These are phyloP conservation scores for Grapholita molesta DNA, from an alignment of 1,140 invertebrate species.

Conservation along the genomic window DNA sequence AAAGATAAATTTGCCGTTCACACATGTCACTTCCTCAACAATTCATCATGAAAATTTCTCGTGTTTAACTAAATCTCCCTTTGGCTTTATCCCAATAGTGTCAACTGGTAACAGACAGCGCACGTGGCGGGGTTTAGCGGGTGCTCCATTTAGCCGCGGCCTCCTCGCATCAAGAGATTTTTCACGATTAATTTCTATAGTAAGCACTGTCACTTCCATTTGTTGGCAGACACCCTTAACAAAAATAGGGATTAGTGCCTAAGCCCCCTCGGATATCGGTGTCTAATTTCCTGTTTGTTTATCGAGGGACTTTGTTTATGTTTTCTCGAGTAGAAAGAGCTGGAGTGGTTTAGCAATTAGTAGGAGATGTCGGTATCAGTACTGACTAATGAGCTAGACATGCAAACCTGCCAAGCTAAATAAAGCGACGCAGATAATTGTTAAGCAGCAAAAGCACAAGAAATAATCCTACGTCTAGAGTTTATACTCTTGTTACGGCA, in stretches of 20 bases:
- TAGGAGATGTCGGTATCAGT: background rate
- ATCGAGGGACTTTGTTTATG: slow-evolving; percentile 27
- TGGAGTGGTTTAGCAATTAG: background rate
- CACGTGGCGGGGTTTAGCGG: slow-evolving; percentile 64
- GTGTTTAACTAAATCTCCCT: slow-evolving; percentile 48
- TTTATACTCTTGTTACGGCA: slow-evolving; percentile 2
- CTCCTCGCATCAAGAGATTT: slow-evolving; percentile 51
- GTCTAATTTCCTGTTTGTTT: slow-evolving; percentile 58
- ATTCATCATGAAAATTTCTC: slow-evolving; percentile 30
- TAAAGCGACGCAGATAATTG: slow-evolving; percentile 6
- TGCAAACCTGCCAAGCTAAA: background rate
- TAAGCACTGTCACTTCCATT: slow-evolving; percentile 65
- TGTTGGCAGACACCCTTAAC: slow-evolving; percentile 64
- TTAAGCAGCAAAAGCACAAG: background rate
- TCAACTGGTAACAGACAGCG: slow-evolving; percentile 69
- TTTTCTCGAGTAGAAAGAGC: slow-evolving; percentile 26
- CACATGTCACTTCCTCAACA: slow-evolving; percentile 16
- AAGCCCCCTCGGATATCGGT: slow-evolving; percentile 50
- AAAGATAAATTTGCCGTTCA: slow-evolving; percentile 15
- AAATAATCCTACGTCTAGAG: background rate
- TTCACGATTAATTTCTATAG: slow-evolving; percentile 68
- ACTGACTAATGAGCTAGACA: background rate
- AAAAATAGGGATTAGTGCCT: slow-evolving; percentile 67
- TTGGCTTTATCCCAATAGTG: slow-evolving; percentile 64
- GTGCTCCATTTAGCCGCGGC: slow-evolving; percentile 39